A percentile compares a stretch with the other conserved stretches of the same genome.
phyloP scores from a whole-genome alignment of 2,888 invertebrate species.

The Helleia helle region DNA sequence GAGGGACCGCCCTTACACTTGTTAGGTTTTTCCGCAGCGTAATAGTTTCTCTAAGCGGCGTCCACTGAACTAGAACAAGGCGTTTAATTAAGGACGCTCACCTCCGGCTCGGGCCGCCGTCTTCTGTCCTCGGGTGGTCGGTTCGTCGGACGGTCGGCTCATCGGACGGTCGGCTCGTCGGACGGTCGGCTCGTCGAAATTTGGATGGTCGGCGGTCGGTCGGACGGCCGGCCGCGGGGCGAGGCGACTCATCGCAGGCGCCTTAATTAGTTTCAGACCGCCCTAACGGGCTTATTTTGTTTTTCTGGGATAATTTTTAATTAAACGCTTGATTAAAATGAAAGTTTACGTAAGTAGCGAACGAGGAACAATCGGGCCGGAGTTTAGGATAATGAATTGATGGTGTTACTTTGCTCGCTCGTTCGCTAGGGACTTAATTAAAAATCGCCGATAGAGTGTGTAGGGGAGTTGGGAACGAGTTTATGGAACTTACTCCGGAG shows the following conservation, averaged over 20 bases:
- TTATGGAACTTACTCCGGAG: constrained; percentile 65
- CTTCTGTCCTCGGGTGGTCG: no score
- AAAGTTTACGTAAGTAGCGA: constrained; percentile 74
- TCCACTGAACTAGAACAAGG: constrained; percentile 57
- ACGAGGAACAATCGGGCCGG: constrained; percentile 69
- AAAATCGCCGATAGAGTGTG: constrained; percentile 74
- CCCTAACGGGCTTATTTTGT: constrained; percentile 74
- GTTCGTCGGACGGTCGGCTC: no score
- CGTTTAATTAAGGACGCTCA: constrained; percentile 66
- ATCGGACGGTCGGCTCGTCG: no score
- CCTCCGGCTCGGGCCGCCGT: constrained; percentile 57
- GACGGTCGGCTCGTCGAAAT: no score
- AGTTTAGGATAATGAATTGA: constrained; percentile 75
- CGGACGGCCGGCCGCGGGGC: no score
- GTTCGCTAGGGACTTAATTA: constrained; percentile 71
- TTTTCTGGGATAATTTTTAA: constrained; percentile 75
- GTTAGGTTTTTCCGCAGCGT: constrained; percentile 49
- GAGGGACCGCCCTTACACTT: constrained; percentile 39
- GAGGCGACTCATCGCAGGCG: constrained; percentile 65
- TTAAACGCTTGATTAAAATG: constrained; percentile 75
- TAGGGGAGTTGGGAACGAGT: constrained; percentile 68
- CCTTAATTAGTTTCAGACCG: constrained; percentile 72
- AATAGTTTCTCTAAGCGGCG: constrained; percentile 57
- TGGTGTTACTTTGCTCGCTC: constrained; percentile 71
- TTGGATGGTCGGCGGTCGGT: no score